Conservation (phyloP, 2,888 invertebrate genomes). For the Erebia aethiops region DNA sequence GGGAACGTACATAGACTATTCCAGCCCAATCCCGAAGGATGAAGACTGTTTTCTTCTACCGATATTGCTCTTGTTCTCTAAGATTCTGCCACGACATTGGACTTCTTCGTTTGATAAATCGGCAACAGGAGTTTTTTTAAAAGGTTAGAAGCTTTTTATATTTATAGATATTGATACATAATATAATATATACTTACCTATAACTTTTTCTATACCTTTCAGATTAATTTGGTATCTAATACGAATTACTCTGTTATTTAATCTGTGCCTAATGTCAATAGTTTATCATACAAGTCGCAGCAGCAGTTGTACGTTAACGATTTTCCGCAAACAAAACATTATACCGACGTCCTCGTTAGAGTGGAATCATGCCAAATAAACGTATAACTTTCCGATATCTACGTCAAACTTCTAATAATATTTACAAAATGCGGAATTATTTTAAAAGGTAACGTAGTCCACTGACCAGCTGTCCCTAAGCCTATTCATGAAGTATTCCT, state of each 20-base stretch:
- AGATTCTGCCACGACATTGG: too few species aligned
- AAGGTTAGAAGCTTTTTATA: too few species aligned
- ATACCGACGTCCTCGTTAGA: conserved; percentile 44
- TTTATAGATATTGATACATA: too few species aligned
- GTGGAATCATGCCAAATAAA: conserved; percentile 44
- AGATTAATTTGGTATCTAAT: not conserved
- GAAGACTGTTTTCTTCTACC: too few species aligned
- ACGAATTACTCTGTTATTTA: too few species aligned
- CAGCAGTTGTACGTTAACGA: conserved; percentile 2
- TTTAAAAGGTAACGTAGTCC: conserved; percentile 20
- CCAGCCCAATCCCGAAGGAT: too few species aligned
- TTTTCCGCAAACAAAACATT: conserved; percentile 38
- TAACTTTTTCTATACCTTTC: too few species aligned
- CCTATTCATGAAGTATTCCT: not conserved
- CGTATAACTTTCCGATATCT: conserved; percentile 44
- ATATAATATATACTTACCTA: too few species aligned
- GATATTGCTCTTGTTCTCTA: too few species aligned
- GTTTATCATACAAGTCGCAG: not conserved
- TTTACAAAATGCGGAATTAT: conserved; percentile 35
- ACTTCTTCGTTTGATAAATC: too few species aligned
- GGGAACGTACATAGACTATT: too few species aligned
- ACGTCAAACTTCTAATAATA: conserved; percentile 52
- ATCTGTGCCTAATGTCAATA: not conserved
- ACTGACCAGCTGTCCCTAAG: conserved; percentile 21
- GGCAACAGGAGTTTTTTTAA: too few species aligned